phyloP scores from a whole-genome alignment of 2,888 invertebrate species.

The Campaea margaritaria region DNA sequence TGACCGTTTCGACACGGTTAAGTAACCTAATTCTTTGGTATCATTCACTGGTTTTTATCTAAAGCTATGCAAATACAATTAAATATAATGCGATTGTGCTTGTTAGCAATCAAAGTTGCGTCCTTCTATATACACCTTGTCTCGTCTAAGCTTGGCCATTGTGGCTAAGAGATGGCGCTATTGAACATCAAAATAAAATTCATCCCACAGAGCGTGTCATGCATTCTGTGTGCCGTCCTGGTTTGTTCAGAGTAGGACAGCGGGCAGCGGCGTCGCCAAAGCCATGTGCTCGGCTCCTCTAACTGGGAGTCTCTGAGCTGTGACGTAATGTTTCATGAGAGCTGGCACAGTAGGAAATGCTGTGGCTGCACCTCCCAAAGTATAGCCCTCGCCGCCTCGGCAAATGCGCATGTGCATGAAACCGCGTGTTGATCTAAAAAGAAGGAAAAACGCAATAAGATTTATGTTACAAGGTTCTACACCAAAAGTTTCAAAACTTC shows the following conservation, averaged over 20 bases:
- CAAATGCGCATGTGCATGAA: constrained; percentile 99
- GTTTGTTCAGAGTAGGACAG: constrained; percentile 88
- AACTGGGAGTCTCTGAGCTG: constrained; percentile 96
- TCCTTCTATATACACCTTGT: constrained; percentile 51
- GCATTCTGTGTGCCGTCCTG: constrained; percentile 25
- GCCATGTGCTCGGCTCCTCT: constrained; percentile 98
- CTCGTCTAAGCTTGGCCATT: constrained; percentile 33
- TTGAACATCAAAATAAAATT: constrained; percentile 18
- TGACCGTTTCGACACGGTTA: constrained; percentile 57
- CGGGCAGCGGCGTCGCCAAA: constrained; percentile 95
- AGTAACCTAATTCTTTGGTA: constrained; percentile 77
- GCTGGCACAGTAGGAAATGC: constrained; percentile 97
- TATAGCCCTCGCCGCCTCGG: constrained; percentile 91
- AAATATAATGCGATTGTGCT: constrained; percentile 55
- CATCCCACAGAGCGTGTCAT: constrained; percentile 26
- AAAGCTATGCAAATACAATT: constrained; percentile 60
- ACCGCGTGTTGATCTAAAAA: constrained; percentile 94
- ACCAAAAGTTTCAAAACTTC: background rate
- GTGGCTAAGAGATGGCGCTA: constrained; percentile 25
- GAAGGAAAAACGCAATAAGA: constrained; percentile 29
- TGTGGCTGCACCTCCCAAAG: constrained; percentile 96
- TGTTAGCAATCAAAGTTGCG: constrained; percentile 50
- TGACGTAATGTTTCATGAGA: constrained; percentile 95
- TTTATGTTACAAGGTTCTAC: too few species aligned
- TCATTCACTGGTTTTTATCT: constrained; percentile 70